Conservation (phyloP, 2,888 invertebrate genomes). For the Habroteleia sp. region DNA sequence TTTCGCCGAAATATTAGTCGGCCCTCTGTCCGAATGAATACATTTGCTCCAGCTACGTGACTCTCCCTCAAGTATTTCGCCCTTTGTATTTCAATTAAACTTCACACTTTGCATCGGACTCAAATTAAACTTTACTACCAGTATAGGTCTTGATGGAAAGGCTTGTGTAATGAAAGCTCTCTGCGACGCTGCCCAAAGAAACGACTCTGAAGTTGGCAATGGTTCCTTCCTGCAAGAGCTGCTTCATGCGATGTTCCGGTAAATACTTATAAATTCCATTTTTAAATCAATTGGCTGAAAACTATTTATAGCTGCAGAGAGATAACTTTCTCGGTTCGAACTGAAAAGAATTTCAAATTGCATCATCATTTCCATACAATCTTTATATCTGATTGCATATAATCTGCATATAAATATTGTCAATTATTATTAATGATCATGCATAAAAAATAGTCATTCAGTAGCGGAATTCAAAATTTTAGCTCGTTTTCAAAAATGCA, state of each 20-base stretch:
- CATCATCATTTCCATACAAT: too few species aligned
- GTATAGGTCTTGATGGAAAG: slow-evolving; percentile 88
- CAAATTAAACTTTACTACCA: slow-evolving; percentile 75
- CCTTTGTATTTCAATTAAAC: slow-evolving; percentile 64
- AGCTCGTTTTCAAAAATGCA: too few species aligned
- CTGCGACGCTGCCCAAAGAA: slow-evolving; percentile 86
- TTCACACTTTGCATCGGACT: slow-evolving; percentile 62
- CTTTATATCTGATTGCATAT: too few species aligned
- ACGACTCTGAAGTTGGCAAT: slow-evolving; percentile 70
- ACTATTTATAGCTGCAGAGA: too few species aligned
- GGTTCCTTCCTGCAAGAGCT: slow-evolving; percentile 78
- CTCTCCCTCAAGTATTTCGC: slow-evolving; percentile 50
- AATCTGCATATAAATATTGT: too few species aligned
- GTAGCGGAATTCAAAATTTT: too few species aligned
- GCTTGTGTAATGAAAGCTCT: slow-evolving; percentile 87
- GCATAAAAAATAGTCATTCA: too few species aligned
- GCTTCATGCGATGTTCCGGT: slow-evolving; percentile 78
- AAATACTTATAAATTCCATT: slow-evolving; percentile 60
- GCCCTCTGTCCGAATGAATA: slow-evolving; percentile 53
- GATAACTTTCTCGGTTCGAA: too few species aligned
- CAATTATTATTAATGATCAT: too few species aligned
- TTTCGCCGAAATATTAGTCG: slow-evolving; percentile 51
- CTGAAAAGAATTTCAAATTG: too few species aligned
- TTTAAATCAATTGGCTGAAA: too few species aligned
- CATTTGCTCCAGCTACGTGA: slow-evolving; percentile 48